Base-by-base conservation (phyloP, 2,797 vertebrate species). In the Mormyrus proboscirostris region DNA sequence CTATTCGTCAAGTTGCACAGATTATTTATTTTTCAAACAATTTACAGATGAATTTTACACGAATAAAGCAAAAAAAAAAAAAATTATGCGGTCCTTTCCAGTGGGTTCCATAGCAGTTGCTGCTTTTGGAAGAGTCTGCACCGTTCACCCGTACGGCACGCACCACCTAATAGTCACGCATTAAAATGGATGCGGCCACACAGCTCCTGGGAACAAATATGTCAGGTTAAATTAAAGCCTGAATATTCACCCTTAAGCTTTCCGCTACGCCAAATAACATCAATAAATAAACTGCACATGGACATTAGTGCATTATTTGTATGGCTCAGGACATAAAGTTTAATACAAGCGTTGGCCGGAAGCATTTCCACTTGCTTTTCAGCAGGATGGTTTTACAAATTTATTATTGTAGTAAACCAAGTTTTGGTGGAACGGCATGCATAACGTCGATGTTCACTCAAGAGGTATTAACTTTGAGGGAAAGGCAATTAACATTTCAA, bases 251-350 rank as follows among this genome's bases (percentile, higher is more conserved):
- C 73, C 73, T 41, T 79, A 44, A 79, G 73, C 73, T 79, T 41
- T 79, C 33, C 7, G 73, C 73, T 79, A 41, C 73, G 19, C 41
- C 73, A 79, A 79, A 79, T 79, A 41, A 79, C 33, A 79, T 79
- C 38, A 79, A 79, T 79, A 79, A 79, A 79, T 79, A 79, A 44
- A 44, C 73, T 44, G 73, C 73, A 44, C 73, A 79, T 44, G 73
- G 19, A 44, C 73, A 79, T 79, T 79, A 79, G n/a, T 79, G 41
- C 73, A 79, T 44, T 41, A 44, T 79, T 79, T 44, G 65, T 73
- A 38, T 73, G 38, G 73, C 73, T 44, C 38, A 7, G 73, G 14
- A 44, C n/a, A 44, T 41, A 79, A 79, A 79, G 73, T 44, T 41
- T 44, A 44, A 44, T 44, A 44, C 41, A 19, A 79, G 65, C 73